phyloP scores from a whole-genome alignment of 2,797 vertebrate species.

The Cynopterus sphinx region DNA sequence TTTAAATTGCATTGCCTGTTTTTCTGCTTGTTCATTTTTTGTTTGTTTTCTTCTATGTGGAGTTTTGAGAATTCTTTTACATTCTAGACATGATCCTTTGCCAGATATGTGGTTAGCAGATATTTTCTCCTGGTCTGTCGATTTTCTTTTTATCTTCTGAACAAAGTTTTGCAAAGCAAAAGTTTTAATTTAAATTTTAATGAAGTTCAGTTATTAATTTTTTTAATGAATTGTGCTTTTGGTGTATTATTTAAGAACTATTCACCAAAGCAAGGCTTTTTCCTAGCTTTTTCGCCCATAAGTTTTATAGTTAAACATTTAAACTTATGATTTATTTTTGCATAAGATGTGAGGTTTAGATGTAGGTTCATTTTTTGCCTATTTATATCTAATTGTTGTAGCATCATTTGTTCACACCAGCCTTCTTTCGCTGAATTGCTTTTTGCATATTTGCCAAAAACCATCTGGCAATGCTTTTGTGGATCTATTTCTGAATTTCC shows the following conservation, averaged over 20 bases:
- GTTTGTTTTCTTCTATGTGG: neutral
- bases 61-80: neutral
- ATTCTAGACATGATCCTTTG: neutral
- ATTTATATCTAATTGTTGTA: neutral
- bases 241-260: neutral
- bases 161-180: neutral
- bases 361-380: neutral
- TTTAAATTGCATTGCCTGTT: neutral
- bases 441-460: neutral
- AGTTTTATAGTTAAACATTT: neutral
- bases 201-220: neutral
- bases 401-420: too few species aligned
- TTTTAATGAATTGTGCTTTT: neutral
- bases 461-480: neutral
- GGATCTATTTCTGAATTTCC: neutral
- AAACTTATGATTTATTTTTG: neutral
- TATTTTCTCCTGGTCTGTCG: neutral
- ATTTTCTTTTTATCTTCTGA: neutral
- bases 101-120: too few species aligned
- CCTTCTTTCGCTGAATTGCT: neutral
- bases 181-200: neutral
- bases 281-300: neutral
- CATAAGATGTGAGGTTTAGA: neutral
- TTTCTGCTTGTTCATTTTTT: neutral
- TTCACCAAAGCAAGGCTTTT: neutral